Evolutionary conservation across 2,797 vertebrate species (phyloP).

Genomic region (Chrosomus eos): DNA sequence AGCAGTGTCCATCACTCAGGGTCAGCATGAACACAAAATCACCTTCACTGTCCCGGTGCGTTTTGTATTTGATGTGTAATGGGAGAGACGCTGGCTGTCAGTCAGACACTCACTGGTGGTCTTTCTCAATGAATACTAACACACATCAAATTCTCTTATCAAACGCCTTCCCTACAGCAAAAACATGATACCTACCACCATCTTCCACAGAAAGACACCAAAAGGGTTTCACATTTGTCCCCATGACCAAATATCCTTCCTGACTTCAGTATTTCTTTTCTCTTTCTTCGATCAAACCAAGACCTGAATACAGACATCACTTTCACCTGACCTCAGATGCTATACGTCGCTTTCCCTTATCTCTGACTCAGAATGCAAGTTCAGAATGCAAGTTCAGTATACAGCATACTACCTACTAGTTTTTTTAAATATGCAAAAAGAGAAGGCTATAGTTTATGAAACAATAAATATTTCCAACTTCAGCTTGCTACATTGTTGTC

Average conservation of each 20-base stretch:
- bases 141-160: background rate
- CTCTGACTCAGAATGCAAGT: background rate
- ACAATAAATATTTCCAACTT: background rate
- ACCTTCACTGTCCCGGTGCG: slow-evolving; percentile 25
- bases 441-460: background rate
- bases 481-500: background rate
- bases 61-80: slow-evolving; percentile 10
- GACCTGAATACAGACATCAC: background rate
- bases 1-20: slow-evolving; percentile 31
- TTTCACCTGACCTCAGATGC: background rate
- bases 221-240: background rate
- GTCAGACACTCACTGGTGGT: slow-evolving; percentile 12
- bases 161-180: background rate
- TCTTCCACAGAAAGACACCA: background rate
- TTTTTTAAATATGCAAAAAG: background rate
- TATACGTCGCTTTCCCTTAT: background rate
- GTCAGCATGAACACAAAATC: slow-evolving; percentile 8
- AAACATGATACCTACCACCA: background rate
- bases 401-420: background rate
- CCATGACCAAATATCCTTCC: background rate
- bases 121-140: slow-evolving; percentile 24
- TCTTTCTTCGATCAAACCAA: background rate
- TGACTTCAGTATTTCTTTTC: background rate
- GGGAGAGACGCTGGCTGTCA: slow-evolving; percentile 1
- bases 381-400: background rate